A percentile compares a stretch with the other conserved stretches of the same genome.
Evolutionary conservation across 92 coral and sea anemone species (phyloP).

Genomic region (Umimayanthus kanabou): DNA sequence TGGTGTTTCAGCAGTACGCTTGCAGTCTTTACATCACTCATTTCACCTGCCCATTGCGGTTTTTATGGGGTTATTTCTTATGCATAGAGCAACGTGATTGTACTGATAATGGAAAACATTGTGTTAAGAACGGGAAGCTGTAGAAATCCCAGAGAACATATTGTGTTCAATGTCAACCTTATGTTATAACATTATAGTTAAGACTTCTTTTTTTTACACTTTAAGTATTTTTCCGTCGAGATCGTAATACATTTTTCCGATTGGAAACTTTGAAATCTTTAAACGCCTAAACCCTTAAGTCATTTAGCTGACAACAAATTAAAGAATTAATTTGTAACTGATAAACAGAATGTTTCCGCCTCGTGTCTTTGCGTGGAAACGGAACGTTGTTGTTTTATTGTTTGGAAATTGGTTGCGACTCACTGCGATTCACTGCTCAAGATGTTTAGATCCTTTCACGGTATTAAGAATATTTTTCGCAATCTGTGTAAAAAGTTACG

Average conservation of each 20-base stretch:
- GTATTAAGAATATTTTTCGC: background rate
- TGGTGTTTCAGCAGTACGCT: no score
- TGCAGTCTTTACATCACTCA: background rate
- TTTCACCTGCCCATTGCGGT: background rate
- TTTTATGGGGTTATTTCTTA: background rate
- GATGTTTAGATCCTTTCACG: background rate
- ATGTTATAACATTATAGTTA: background rate
- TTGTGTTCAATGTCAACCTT: background rate
- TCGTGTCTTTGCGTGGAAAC: no score
- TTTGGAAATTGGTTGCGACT: background rate
- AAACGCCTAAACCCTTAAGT: background rate
- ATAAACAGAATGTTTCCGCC: no score
- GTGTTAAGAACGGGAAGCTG: background rate
- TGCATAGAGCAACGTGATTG: background rate
- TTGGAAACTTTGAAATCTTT: background rate
- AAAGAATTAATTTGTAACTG: background rate
- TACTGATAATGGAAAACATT: background rate
- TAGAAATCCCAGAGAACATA: background rate
- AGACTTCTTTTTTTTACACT: no score
- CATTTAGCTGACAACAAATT: background rate
- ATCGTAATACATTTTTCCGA: background rate
- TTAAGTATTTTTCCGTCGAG: background rate
- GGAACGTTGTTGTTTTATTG: no score
- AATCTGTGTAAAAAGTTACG: background rate
- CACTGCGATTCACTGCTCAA: background rate